phyloP scores from a whole-genome alignment of 2,113 vertebrate genomes.

The Cathartes aura region DNA sequence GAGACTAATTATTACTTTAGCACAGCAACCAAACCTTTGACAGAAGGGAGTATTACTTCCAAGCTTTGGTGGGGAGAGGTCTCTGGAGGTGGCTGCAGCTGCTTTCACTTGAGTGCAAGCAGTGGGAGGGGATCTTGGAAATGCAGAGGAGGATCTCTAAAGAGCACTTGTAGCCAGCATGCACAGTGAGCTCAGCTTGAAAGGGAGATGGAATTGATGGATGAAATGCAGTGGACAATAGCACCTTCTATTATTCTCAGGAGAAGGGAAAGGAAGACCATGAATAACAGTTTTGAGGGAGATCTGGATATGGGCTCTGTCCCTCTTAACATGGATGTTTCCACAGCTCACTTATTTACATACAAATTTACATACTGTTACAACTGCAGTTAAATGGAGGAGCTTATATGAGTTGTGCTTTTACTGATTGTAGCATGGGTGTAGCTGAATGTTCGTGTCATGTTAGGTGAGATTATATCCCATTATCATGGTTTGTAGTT shows the following conservation, averaged over 20 bases:
- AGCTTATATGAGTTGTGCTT: background rate
- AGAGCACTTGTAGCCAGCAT: background rate
- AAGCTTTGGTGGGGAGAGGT: background rate
- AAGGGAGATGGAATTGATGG: background rate
- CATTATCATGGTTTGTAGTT: background rate
- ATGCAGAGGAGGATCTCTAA: background rate
- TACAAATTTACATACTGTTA: background rate
- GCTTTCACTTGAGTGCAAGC: background rate
- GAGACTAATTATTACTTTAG: background rate
- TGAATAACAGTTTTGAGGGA: background rate
- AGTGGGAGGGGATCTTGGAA: background rate
- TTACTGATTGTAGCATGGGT: background rate
- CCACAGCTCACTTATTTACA: background rate
- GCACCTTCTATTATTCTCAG: background rate
- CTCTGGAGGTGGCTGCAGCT: background rate
- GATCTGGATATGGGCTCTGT: background rate
- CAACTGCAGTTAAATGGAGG: background rate
- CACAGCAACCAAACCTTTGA: background rate
- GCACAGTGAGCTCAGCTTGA: background rate
- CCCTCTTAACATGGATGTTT: background rate
- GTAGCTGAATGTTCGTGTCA: background rate
- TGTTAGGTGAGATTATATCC: background rate
- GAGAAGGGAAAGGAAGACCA: background rate
- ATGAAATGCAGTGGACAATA: background rate
- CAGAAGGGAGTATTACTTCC: background rate